Conservation (phyloP, 2,888 invertebrate species). For the Operophtera brumata region DNA sequence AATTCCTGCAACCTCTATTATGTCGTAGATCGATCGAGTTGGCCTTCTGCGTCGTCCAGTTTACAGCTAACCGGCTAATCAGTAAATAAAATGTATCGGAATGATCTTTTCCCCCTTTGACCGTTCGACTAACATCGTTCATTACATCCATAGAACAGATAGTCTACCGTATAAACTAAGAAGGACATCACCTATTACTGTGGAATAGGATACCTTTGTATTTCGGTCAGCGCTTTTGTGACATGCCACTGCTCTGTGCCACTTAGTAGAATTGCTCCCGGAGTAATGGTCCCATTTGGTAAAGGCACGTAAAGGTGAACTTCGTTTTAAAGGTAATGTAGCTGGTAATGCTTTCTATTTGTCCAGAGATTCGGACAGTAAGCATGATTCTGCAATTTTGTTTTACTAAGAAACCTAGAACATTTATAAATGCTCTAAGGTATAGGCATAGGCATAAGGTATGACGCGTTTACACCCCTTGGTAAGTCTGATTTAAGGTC, state of each 20-base stretch:
- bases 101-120: too few species aligned
- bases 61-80: too few species aligned
- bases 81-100: too few species aligned
- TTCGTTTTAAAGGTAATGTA: background rate
- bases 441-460: too few species aligned
- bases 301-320: background rate
- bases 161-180: background rate
- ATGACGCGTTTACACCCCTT: too few species aligned
- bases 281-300: background rate
- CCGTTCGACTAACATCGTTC: background rate
- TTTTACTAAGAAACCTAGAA: too few species aligned
- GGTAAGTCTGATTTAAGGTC: too few species aligned
- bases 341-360: background rate
- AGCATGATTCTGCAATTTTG: background rate
- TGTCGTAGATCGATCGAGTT: too few species aligned
- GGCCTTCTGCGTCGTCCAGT: too few species aligned
- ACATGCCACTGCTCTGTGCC: background rate
- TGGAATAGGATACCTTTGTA: background rate
- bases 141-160: background rate
- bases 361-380: background rate
- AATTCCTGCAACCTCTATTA: too few species aligned
- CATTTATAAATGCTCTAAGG: too few species aligned
- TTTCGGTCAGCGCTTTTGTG: background rate
- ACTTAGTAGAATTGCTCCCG: constrained; percentile 1
- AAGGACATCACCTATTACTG: background rate